Evolutionary conservation across 2,888 invertebrate genomes (phyloP).

Genomic region (Plagodis dolabraria): DNA sequence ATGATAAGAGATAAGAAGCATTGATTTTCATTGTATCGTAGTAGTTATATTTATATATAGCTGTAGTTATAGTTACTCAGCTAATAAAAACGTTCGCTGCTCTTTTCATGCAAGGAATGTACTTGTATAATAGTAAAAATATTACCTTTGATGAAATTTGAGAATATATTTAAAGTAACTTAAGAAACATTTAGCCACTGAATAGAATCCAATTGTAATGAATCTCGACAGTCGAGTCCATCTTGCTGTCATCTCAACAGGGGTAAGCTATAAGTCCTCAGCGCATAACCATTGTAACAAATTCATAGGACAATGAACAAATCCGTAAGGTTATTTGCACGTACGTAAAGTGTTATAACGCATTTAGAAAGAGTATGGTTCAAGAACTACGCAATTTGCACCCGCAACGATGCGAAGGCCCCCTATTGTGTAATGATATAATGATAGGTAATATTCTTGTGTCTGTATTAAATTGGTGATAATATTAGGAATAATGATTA

Average conservation of each 20-base stretch:
- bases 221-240: constrained; percentile 8
- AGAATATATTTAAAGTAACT: not conserved
- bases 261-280: constrained; percentile 16
- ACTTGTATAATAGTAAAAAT: too few species aligned
- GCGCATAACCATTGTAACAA: constrained; percentile 20
- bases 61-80: too few species aligned
- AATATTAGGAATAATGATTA: too few species aligned
- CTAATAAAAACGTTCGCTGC: too few species aligned
- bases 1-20: too few species aligned
- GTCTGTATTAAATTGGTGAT: not conserved
- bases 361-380: constrained; percentile 12
- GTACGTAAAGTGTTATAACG: constrained; percentile 10
- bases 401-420: not conserved
- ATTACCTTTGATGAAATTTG: too few species aligned
- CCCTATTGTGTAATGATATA: not conserved
- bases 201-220: constrained; percentile 15
- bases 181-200: not conserved
- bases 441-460: not conserved
- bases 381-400: constrained; percentile 10
- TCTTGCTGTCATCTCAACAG: constrained; percentile 16
- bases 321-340: constrained; percentile 19
- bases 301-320: constrained; percentile 17
- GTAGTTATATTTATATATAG: too few species aligned
- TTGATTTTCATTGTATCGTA: too few species aligned
- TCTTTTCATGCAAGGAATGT: too few species aligned